These are phyloP conservation scores for Eupithecia abbreviata DNA, from an alignment of 2,888 invertebrate species.

Conservation along the genomic window DNA sequence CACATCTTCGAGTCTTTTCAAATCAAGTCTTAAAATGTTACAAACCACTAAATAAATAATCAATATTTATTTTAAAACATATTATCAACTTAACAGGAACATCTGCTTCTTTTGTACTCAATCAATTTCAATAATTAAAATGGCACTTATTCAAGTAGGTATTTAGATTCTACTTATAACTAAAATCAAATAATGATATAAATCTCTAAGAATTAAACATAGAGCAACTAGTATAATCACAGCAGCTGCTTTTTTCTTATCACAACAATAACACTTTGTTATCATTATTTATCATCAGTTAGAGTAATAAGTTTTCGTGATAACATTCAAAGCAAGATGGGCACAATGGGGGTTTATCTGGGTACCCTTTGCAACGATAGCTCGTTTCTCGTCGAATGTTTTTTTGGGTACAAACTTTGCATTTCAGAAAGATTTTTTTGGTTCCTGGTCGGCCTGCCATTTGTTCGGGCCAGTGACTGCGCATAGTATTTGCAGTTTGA, in stretches of 20 bases:
- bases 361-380: conserved; percentile 36
- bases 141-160: no score
- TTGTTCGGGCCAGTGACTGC: conserved; percentile 42
- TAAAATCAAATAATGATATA: no score
- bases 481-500: not conserved
- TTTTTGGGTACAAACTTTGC: conserved; percentile 41
- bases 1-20: no score
- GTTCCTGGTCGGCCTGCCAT: conserved; percentile 24
- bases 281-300: conserved; percentile 1
- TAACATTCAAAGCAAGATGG: conserved; percentile 18
- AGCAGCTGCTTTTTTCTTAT: conserved; percentile 7
- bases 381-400: conserved; percentile 36
- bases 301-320: conserved; percentile 15
- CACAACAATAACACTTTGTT: conserved; percentile 10
- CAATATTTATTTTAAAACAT: no score
- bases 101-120: no score
- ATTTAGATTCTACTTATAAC: no score
- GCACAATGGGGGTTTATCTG: conserved; percentile 19
- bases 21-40: no score
- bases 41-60: no score
- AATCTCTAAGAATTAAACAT: no score
- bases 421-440: conserved; percentile 34
- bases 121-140: no score
- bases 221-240: no score
- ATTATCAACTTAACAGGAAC: no score